Conservation (phyloP, 2,888 invertebrate genomes). For the Drepana falcataria region DNA sequence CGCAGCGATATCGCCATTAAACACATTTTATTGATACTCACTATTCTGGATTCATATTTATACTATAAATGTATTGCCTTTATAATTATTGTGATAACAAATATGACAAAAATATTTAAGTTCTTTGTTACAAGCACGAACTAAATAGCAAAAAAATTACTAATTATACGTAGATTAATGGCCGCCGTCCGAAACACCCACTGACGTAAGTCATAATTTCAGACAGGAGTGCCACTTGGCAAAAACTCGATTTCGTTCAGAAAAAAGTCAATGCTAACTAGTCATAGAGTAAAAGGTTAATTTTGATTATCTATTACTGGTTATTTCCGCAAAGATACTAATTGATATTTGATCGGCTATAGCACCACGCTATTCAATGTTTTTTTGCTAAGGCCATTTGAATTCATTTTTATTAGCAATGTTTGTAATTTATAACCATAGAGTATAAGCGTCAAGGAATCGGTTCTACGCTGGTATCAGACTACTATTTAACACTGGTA, state of each 20-base stretch:
- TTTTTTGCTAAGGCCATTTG: no score
- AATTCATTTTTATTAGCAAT: no score
- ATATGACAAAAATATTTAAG: constrained; percentile 48
- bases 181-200: constrained; percentile 76
- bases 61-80: constrained; percentile 59
- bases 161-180: constrained; percentile 75
- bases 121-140: constrained; percentile 62
- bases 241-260: constrained; percentile 62
- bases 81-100: constrained; percentile 49
- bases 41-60: constrained; percentile 90
- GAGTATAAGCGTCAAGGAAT: no score
- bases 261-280: constrained; percentile 6
- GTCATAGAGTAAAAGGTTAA: no score
- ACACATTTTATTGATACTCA: constrained; percentile 77
- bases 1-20: constrained; percentile 46
- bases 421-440: no score
- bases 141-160: constrained; percentile 67
- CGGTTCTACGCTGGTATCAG: no score
- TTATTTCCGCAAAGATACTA: no score
- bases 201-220: constrained; percentile 71
- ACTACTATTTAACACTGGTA: no score
- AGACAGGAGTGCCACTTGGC: constrained; percentile 77
- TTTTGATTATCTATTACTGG: no score
- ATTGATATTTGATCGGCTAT: no score
- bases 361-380: no score